Conservation (phyloP, 2,797 vertebrate genomes). For the Gambusia yucatana region DNA sequence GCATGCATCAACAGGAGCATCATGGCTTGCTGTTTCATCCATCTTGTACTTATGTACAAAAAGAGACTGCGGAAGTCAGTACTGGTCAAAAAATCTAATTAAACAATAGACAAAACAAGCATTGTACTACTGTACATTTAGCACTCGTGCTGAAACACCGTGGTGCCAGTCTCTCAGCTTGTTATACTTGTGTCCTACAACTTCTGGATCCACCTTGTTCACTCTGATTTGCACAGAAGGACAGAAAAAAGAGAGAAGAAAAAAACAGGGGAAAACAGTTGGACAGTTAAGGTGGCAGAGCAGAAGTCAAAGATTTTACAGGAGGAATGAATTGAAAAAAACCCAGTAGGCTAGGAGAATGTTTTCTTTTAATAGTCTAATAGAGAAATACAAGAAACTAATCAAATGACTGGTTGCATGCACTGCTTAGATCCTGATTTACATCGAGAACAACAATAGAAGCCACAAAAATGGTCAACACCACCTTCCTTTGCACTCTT, state of each 20-base stretch:
- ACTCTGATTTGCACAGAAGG: slow-evolving; percentile 78
- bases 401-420: background rate
- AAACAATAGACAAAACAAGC: slow-evolving; percentile 14
- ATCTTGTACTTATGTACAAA: background rate
- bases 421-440: background rate
- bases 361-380: background rate
- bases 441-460: background rate
- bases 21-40: background rate
- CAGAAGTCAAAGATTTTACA: slow-evolving; percentile 11
- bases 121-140: slow-evolving; percentile 88
- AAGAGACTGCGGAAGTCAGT: background rate
- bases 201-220: slow-evolving; percentile 90
- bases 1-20: slow-evolving; percentile 24
- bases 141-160: slow-evolving; percentile 91
- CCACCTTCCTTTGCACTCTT: background rate
- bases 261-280: slow-evolving; percentile 14
- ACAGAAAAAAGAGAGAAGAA: slow-evolving; percentile 41
- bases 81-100: slow-evolving; percentile 28
- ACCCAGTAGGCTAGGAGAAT: slow-evolving; percentile 15
- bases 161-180: slow-evolving; percentile 99
- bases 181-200: slow-evolving; percentile 93
- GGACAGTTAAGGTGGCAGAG: slow-evolving; percentile 24
- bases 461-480: background rate
- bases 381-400: background rate
- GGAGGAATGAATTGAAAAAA: slow-evolving; percentile 9